Base-by-base conservation (phyloP, 1,140 invertebrate genomes). In the Campodea augens region DNA sequence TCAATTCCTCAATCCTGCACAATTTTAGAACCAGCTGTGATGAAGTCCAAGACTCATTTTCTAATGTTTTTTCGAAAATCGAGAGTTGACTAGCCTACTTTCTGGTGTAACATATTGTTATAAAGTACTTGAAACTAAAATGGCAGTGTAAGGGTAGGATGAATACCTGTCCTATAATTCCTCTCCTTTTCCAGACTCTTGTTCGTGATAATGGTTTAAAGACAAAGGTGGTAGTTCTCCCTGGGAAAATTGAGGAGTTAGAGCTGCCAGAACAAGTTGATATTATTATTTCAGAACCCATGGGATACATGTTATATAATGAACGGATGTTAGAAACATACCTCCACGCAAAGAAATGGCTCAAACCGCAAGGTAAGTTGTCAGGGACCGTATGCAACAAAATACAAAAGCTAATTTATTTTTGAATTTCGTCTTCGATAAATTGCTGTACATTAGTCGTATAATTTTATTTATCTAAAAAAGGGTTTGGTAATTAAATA, bases 261-360 rank as follows among this genome's bases (percentile, higher is more conserved):
- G 81, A 86, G 47, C 63, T 98, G 47, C 90, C 91, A 4, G 92
- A 98, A 63, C 74, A 72, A 54, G 92, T 98, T 12, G 93, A 98
- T 67, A 78, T 95, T 23, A 96, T 98, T 54, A 91, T 99, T 49
- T 97, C 91, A 5, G 95, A 99, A 66, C 95, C 95, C 0, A 98
- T 98, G 95, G 95, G 95, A 22, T 98, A 98, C 57, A 98, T 98
- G 95, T 67, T 99, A 10, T 96, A 96, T 58, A 99, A 99, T 66
- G 95, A 99, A 65, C 72, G 95, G 52, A 99, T 99, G 95, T 67
- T 99, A 49, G 95, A 99, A 68, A 96, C 91, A 4, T 99, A 93
- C 67, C 66, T 99, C 38, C 92, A 98, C 68, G 92, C 93, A 2
- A 95, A 97, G 59, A 98, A 98, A 59, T 99, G 91, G 88, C 69